Base-by-base conservation (phyloP, 2,888 invertebrate genomes). In the Mesorhabditis spiculigera region DNA sequence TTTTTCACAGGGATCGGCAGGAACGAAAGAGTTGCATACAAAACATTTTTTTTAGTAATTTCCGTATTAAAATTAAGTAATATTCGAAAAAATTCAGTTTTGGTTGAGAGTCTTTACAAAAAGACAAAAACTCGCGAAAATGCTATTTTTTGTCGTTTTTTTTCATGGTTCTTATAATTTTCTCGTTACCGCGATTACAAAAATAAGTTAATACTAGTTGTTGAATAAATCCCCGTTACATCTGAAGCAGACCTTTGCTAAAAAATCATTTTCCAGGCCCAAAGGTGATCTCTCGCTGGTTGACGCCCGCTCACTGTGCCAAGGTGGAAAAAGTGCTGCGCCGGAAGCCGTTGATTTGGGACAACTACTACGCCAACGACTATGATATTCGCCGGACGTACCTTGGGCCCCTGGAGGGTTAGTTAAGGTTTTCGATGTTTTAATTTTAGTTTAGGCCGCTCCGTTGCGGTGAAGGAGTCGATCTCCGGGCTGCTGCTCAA, bases 291-390 rank as follows among this genome's bases (percentile, higher is more conserved):
- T 94, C 95, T 10, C 84, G 75, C 5, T 63, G 90, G 3, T 88
- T 98, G 69, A 92, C 93, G 0, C 90, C 92, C 4, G 93, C 94
- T 81, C 93, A 93, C 10, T 92, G 97, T 67, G 92, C 93, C 84
- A 94, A 95, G 87, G 93, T 98, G 65, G 92, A 93, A 0, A 92
- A 93, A 84, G 93, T 94, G 43, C 86, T 98, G 69, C 90, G 92
- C 45, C 89, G 98, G 6, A 93, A 94, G 4, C 95, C 96, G 0
- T 92, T 97, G 43, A 96, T 98, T 78, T 98, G 98, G 98, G 98
- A 98, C 87, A 98, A 98, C 87, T 89, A 98, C 58, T 97, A 97
- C 87, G 98, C 98, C 0, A 98, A 98, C 86, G 98, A 98, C 87
- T 98, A 98, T 85, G 98, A 98, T 86, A 96, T 95, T 86, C 95